phyloP scores from a whole-genome alignment of 1,140 invertebrate genomes.

The Zophobas atratus region DNA sequence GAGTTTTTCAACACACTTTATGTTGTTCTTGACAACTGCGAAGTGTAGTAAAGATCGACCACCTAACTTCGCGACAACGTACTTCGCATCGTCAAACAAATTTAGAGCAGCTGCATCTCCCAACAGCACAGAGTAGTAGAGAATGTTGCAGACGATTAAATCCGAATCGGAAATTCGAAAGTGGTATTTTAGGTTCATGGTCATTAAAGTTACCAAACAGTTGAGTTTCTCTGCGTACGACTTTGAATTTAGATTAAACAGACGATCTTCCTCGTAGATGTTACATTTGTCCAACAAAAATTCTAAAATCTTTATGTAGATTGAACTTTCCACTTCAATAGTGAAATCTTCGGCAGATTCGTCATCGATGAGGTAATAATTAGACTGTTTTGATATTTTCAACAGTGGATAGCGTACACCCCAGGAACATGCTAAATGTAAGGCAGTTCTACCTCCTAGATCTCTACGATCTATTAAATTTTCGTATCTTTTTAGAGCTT shows the following conservation, averaged over 20 bases:
- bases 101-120: background rate
- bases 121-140: background rate
- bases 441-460: background rate
- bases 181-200: background rate
- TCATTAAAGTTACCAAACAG: background rate
- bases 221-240: background rate
- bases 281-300: too few relatives aligned
- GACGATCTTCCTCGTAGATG: too few relatives aligned
- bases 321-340: background rate
- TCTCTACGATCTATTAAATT: background rate
- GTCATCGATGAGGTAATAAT: background rate
- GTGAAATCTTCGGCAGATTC: background rate
- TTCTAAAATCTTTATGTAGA: too few relatives aligned
- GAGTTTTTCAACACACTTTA: background rate
- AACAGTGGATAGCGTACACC: background rate
- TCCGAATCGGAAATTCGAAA: background rate
- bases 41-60: too few relatives aligned
- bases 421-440: conserved; percentile 3
- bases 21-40: too few relatives aligned
- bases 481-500: background rate
- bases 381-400: background rate
- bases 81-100: background rate
- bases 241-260: too few relatives aligned
- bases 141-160: background rate
- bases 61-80: background rate